Conservation (phyloP, 2,888 invertebrate genomes). For the Carterocephalus palaemon region DNA sequence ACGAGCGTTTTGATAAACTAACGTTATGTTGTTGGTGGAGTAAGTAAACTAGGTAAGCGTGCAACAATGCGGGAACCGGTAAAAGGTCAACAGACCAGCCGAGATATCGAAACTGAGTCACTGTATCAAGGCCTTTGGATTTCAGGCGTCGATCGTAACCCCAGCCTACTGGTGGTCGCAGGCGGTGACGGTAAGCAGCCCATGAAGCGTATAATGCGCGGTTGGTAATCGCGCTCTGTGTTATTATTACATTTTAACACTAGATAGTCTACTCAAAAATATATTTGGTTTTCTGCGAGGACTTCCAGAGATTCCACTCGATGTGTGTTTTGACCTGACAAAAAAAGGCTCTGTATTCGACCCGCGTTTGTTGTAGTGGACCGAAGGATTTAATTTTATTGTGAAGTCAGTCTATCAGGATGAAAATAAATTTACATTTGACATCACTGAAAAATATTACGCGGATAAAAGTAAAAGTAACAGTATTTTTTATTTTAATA, state of each 20-base stretch:
- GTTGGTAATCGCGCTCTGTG: conserved; percentile 25
- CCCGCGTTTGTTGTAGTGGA: too few relatives aligned
- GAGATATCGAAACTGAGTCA: conserved; percentile 74
- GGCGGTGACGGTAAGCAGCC: conserved; percentile 39
- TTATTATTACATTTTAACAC: conserved; percentile 1
- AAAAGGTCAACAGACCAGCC: conserved; percentile 72
- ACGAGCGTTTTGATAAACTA: conserved; percentile 10
- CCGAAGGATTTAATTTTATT: too few relatives aligned
- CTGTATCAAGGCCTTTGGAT: conserved; percentile 68
- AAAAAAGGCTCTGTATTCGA: too few relatives aligned
- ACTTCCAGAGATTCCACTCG: too few relatives aligned
- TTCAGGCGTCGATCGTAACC: conserved; percentile 55
- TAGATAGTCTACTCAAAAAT: too few relatives aligned
- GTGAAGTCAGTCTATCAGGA: too few relatives aligned
- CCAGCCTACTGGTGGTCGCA: conserved; percentile 35
- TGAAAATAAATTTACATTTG: too few relatives aligned
- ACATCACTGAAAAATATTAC: too few relatives aligned
- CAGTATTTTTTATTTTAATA: too few relatives aligned
- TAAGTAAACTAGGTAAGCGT: conserved; percentile 45
- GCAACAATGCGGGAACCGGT: conserved; percentile 56
- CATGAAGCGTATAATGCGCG: conserved; percentile 44
- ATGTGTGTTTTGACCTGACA: too few relatives aligned
- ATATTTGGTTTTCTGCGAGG: too few relatives aligned
- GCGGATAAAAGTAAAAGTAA: too few relatives aligned
- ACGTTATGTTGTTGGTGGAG: conserved; percentile 26